Base-by-base conservation (phyloP, 2,888 invertebrate genomes). In the Lapara coniferarum region DNA sequence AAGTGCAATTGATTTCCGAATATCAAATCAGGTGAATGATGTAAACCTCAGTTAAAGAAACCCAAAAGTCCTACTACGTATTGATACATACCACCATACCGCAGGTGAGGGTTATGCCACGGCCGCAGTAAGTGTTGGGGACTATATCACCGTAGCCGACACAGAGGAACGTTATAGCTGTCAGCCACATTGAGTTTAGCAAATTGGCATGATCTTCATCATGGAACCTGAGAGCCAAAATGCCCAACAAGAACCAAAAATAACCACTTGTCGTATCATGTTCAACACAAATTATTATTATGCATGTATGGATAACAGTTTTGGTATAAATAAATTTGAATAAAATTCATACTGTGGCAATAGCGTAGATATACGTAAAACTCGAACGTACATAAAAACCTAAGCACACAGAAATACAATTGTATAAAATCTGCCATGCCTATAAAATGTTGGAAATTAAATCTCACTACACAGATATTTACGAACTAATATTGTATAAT, bases 71-170 rank as follows among this genome's bases (percentile, higher is more conserved):
- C 90, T 90, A 89, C 82, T 81, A 79, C 74, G 77, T 77, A 73
- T 86, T 85, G 74, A 91, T 95, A 96, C 97, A 97, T 97, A 99
- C 99, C 98, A 99, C 99, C 95, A 99, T 98, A 91, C 99, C 99
- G 86, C 99, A 99, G 89, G 98, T 97, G 91, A 99, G 98, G 86
- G 99, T 99, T 90, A 99, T 99, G 88, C 98, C 98, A 90, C 99
- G 96, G 88, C 99, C 99, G 95, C 99, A 99, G 95, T 99, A 99
- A 79, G 99, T 99, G 95, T 99, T 99, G 90, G 99, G 99, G 88
- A 99, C 99, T 89, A 99, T 98, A 95, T 99, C 99, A 83, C 99
- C 99, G 94, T 99, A 99, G 90, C 99, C 99, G 86, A 99, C 99
- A 95, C 99, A 99, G 89, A 99, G 97, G 96, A 99, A 99, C 85